Conservation (phyloP, 92 coral and sea anemone species). For the Epizoanthus stellaris region DNA sequence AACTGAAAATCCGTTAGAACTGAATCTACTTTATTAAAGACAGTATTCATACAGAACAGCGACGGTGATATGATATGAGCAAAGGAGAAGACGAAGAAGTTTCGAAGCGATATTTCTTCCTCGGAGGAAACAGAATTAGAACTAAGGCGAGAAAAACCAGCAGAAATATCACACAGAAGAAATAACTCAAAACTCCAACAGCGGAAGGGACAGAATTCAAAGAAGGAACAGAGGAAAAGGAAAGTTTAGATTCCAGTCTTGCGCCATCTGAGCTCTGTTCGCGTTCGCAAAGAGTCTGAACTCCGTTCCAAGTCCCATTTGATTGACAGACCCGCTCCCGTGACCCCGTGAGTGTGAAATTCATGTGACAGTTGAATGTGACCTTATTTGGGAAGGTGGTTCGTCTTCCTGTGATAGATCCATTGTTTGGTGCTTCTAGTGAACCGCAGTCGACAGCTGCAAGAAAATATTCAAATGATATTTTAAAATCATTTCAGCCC, state of each 20-base stretch:
- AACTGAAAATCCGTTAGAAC: too few relatives aligned
- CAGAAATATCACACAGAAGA: constrained; percentile 22
- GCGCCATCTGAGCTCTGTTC: not conserved
- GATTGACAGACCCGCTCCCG: constrained; percentile 36
- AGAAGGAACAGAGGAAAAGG: not conserved
- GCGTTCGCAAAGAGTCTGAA: not conserved
- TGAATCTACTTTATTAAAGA: too few relatives aligned
- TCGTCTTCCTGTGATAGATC: not conserved
- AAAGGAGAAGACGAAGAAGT: not conserved
- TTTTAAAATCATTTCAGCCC: too few relatives aligned
- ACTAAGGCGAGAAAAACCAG: not conserved
- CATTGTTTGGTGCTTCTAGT: constrained; percentile 19
- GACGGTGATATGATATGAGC: constrained; percentile 2
- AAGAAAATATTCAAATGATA: not conserved
- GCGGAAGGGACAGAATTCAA: not conserved
- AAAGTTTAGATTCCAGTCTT: not conserved
- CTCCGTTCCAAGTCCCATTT: constrained; percentile 34
- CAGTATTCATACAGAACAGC: constrained; percentile 8
- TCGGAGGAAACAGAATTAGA: constrained; percentile 15
- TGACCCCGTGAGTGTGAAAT: constrained; percentile 19
- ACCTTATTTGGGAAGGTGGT: constrained; percentile 33
- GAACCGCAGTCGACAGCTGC: constrained; percentile 31
- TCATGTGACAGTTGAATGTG: not conserved
- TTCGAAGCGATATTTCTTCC: not conserved
- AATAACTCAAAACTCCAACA: not conserved